phyloP scores from a whole-genome alignment of 2,797 vertebrate species.

The Microctenopoma stevenorrisi region DNA sequence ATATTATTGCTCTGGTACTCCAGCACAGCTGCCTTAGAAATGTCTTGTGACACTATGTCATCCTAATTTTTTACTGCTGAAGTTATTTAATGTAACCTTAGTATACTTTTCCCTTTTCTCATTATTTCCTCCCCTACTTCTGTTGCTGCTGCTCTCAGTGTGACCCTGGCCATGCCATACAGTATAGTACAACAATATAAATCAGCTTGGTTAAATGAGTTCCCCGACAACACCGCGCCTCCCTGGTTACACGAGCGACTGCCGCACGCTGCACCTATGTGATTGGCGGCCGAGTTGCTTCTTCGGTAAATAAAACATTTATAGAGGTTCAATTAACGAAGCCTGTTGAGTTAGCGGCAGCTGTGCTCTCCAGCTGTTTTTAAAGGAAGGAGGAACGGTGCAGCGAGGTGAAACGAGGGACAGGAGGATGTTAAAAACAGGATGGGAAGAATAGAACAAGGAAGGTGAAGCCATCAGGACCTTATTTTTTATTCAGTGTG shows the following conservation, averaged over 20 bases:
- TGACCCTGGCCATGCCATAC: conserved; percentile 27
- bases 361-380: conserved; percentile 82
- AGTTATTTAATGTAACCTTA: conserved; percentile 12
- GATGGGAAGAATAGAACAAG: conserved; percentile 3
- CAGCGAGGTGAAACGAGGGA: conserved; percentile 61
- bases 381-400: conserved; percentile 54
- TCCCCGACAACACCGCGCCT: conserved; percentile 9
- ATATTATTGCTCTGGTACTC: conserved; percentile 2
- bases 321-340: conserved; percentile 77
- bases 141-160: conserved; percentile 14
- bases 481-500: conserved; percentile 5
- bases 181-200: conserved; percentile 34
- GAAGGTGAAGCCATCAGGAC: conserved; percentile 9
- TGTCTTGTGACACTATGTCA: conserved; percentile 12
- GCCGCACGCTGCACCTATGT: conserved; percentile 33
- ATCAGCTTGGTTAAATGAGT: conserved; percentile 56
- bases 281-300: conserved; percentile 69
- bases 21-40: conserved; percentile 11
- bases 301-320: conserved; percentile 83
- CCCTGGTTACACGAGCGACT: not conserved
- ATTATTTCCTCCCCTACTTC: conserved; percentile 7
- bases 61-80: conserved; percentile 18
- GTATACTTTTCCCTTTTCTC: not conserved
- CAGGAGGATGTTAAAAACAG: conserved; percentile 63
- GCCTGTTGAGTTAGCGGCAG: conserved; percentile 77